Evolutionary conservation across 2,888 invertebrate species (phyloP).

Genomic region (Drosophila ezoana): DNA sequence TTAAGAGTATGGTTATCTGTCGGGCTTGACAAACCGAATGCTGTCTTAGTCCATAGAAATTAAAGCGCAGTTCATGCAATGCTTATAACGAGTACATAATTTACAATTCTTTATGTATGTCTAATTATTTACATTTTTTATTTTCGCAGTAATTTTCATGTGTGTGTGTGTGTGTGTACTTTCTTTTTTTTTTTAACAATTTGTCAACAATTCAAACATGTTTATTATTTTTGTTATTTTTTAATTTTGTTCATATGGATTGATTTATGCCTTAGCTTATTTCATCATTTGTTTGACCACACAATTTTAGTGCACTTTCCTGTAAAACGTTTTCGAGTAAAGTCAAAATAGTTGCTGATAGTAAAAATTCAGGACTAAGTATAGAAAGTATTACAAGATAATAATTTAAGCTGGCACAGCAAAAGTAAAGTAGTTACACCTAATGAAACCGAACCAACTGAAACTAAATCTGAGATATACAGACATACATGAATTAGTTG

Average conservation of each 20-base stretch:
- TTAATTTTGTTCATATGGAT: constrained; percentile 23
- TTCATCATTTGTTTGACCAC: neutral
- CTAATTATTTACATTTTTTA: constrained; percentile 61
- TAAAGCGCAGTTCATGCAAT: constrained; percentile 42
- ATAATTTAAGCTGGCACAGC: neutral
- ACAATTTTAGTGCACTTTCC: constrained; percentile 17
- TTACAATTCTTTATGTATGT: constrained; percentile 60
- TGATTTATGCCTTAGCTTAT: constrained; percentile 25
- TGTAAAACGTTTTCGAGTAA: neutral
- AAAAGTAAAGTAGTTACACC: constrained; percentile 1
- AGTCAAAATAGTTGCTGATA: neutral
- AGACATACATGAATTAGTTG: neutral
- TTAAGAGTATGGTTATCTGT: constrained; percentile 1
- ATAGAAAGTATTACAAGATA: neutral
- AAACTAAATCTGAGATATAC: too few species aligned
- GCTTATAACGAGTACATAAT: constrained; percentile 70
- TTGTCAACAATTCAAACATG: constrained; percentile 54
- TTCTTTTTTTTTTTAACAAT: constrained; percentile 34
- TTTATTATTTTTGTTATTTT: constrained; percentile 21
- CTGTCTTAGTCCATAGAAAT: constrained; percentile 45
- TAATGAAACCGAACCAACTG: constrained; percentile 25
- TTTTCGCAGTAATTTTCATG: constrained; percentile 4
- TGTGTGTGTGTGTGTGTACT: constrained; percentile 16
- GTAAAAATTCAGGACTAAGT: too few species aligned
- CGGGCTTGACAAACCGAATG: constrained; percentile 13